Evolutionary conservation across 2,113 vertebrate species (phyloP).

Genomic region (Cricetomys ansorgei): DNA sequence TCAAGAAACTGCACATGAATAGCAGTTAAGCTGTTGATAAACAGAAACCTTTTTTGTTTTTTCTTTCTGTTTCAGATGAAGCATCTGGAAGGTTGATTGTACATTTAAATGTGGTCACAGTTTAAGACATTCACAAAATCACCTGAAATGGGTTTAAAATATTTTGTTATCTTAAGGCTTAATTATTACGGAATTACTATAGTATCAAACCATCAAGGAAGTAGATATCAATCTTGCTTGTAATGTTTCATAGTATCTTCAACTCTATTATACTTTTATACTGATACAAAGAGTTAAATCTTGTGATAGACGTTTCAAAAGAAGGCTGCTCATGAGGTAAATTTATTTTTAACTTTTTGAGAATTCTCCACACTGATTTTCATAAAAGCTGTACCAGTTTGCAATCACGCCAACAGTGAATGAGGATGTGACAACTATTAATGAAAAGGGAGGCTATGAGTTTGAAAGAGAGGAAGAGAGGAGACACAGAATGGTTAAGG

Average conservation of each 20-base stretch:
- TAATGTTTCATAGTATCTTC: neutral
- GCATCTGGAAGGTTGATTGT: neutral
- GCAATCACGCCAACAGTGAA: neutral
- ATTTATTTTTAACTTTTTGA: neutral
- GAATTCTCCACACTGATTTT: no score
- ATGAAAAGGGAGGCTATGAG: neutral
- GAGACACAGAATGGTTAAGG: no score
- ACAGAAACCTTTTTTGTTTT: constrained; percentile 13
- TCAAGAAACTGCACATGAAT: constrained; percentile 41
- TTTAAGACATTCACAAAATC: constrained; percentile 12
- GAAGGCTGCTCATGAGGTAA: neutral
- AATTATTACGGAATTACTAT: neutral
- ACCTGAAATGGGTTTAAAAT: neutral
- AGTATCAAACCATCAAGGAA: neutral
- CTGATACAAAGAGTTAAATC: neutral
- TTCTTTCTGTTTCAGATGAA: constrained; percentile 4
- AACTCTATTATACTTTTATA: neutral
- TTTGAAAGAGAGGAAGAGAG: neutral
- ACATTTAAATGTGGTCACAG: neutral
- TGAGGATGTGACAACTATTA: neutral
- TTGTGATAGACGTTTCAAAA: neutral
- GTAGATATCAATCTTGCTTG: neutral
- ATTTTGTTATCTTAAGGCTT: neutral
- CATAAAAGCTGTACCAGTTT: neutral
- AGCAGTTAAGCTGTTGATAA: constrained; percentile 41